Evolutionary conservation across 2,888 invertebrate species (phyloP).

Genomic region (Dromius quadrimaculatus): DNA sequence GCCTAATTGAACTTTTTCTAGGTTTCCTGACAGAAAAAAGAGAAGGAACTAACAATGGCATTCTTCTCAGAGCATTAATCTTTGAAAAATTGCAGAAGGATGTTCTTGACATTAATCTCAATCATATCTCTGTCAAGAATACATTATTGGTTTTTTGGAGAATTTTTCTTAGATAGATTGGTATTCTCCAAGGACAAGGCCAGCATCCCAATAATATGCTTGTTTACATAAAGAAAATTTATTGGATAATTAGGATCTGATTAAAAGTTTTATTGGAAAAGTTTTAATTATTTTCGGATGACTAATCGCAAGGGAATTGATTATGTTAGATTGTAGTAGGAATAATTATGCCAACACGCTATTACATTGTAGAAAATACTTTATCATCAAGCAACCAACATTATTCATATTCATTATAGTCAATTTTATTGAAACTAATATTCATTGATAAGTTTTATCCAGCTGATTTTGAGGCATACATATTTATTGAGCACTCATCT

Average conservation of each 20-base stretch:
- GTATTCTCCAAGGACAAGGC: constrained; percentile 43
- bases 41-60: constrained; percentile 21
- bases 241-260: constrained; percentile 27
- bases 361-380: no score
- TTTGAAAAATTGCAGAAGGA: constrained; percentile 35
- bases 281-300: constrained; percentile 38
- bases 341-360: no score
- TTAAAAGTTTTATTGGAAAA: constrained; percentile 42
- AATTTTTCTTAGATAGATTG: constrained; percentile 47
- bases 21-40: background rate
- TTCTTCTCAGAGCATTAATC: constrained; percentile 34
- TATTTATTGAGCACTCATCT: no score
- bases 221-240: constrained; percentile 42
- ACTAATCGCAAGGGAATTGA: no score
- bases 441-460: no score
- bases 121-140: constrained; percentile 52
- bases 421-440: no score
- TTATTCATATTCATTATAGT: no score
- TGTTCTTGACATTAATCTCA: constrained; percentile 45
- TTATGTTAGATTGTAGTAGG: no score
- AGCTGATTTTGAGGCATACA: no score
- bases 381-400: no score
- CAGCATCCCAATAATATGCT: constrained; percentile 38
- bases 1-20: constrained; percentile 37
- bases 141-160: constrained; percentile 44